Conservation (phyloP, 2,888 invertebrate species). For the Selenia dentaria region DNA sequence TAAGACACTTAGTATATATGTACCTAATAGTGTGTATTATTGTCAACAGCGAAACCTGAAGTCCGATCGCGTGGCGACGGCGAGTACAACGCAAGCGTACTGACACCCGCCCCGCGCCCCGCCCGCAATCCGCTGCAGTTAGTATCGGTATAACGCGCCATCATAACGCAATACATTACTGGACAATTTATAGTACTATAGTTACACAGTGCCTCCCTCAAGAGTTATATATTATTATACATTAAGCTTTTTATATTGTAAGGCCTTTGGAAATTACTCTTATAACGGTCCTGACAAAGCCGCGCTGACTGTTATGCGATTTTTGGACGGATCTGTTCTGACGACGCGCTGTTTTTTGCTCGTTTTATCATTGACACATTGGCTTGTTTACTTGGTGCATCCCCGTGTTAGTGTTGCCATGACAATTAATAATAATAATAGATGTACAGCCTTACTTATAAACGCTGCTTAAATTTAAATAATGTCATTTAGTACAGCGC, state of each 20-base stretch:
- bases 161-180: conserved; percentile 44
- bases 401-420: too few species aligned
- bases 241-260: conserved; percentile 50
- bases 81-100: conserved; percentile 80
- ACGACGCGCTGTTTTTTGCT: conserved; percentile 38
- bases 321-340: conserved; percentile 45
- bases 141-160: conserved; percentile 49
- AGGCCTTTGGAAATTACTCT: conserved; percentile 32
- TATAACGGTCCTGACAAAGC: conserved; percentile 46
- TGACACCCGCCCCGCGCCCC: conserved; percentile 66
- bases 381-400: conserved; percentile 16
- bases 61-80: conserved; percentile 64
- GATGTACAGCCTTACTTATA: too few species aligned
- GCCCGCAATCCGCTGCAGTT: conserved; percentile 71
- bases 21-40: too few species aligned
- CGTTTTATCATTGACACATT: conserved; percentile 23
- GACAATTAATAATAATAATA: too few species aligned
- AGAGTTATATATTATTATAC: conserved; percentile 51
- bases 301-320: conserved; percentile 54
- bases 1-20: too few species aligned
- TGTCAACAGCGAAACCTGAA: conserved; percentile 71
- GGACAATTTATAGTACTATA: conserved; percentile 52
- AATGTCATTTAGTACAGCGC: too few species aligned
- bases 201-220: conserved; percentile 55
- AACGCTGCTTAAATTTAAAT: too few species aligned